phyloP scores from a whole-genome alignment of 2,888 invertebrate species.

The Acanthacorydalis orientalis region DNA sequence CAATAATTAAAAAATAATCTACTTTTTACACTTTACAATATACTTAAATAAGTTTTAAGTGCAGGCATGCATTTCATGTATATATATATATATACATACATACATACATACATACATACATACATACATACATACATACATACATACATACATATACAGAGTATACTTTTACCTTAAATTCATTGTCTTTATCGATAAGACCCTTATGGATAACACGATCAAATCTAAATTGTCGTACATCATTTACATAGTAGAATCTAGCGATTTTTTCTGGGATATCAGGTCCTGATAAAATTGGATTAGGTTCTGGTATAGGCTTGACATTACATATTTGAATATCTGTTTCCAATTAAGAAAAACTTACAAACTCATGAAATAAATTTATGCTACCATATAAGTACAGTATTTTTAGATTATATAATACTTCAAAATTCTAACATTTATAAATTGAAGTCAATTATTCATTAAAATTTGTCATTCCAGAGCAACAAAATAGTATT shows the following conservation, averaged over 20 bases:
- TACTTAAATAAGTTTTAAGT: neutral
- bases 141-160: too few species aligned
- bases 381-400: too few species aligned
- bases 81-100: neutral
- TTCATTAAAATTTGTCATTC: too few species aligned
- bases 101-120: too few species aligned
- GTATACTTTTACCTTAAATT: constrained; percentile 55
- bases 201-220: constrained; percentile 83
- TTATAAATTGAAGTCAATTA: too few species aligned
- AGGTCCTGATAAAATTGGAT: constrained; percentile 25
- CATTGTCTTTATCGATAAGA: constrained; percentile 82
- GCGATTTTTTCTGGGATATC: constrained; percentile 76
- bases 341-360: constrained; percentile 17
- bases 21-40: too few species aligned
- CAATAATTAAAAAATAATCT: neutral
- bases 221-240: constrained; percentile 77
- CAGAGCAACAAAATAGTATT: too few species aligned
- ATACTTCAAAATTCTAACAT: too few species aligned
- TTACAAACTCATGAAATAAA: neutral
- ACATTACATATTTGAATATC: constrained; percentile 91
- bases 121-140: too few species aligned
- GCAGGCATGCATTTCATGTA: neutral
- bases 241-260: constrained; percentile 80
- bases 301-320: constrained; percentile 66
- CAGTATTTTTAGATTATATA: too few species aligned